A percentile compares a stretch with the other conserved stretches of the same genome.
Evolutionary conservation across 2,888 invertebrate species (phyloP).

Genomic region (Caenorhabditis uteleia): DNA sequence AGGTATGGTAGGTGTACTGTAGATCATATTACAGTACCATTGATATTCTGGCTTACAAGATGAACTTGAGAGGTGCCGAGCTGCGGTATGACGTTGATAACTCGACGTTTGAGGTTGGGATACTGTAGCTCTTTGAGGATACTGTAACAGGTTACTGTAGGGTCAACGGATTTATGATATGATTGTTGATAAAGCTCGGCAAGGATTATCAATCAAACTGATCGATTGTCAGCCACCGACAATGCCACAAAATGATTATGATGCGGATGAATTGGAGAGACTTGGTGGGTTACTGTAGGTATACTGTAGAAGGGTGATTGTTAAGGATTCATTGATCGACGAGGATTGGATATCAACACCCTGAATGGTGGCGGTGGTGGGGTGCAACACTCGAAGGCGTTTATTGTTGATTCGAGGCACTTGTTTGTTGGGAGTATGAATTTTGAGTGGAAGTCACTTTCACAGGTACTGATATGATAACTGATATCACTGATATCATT

Average conservation of each 20-base stretch:
- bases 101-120: slow-evolving; percentile 20
- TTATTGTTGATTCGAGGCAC: slow-evolving; percentile 27
- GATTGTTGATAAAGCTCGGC: slow-evolving; percentile 13
- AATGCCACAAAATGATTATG: slow-evolving; percentile 19
- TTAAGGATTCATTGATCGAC: slow-evolving; percentile 26
- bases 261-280: slow-evolving; percentile 27
- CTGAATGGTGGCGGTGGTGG: slow-evolving; percentile 39
- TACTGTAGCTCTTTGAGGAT: neutral
- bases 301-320: neutral
- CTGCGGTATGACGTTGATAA: slow-evolving; percentile 32
- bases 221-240: slow-evolving; percentile 32
- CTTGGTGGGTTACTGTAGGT: slow-evolving; percentile 5
- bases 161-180: slow-evolving; percentile 21
- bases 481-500: neutral
- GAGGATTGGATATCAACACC: slow-evolving; percentile 29
- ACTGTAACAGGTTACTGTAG: neutral
- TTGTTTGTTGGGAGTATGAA: slow-evolving; percentile 35
- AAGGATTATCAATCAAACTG: slow-evolving; percentile 20
- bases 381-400: slow-evolving; percentile 33
- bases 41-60: slow-evolving; percentile 32
- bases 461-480: slow-evolving; percentile 11
- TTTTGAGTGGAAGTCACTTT: slow-evolving; percentile 39
- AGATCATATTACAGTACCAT: slow-evolving; percentile 20
- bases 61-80: slow-evolving; percentile 35
- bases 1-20: neutral